Evolutionary conservation across 2,888 invertebrate species (phyloP).

Genomic region (Lypha dubia): DNA sequence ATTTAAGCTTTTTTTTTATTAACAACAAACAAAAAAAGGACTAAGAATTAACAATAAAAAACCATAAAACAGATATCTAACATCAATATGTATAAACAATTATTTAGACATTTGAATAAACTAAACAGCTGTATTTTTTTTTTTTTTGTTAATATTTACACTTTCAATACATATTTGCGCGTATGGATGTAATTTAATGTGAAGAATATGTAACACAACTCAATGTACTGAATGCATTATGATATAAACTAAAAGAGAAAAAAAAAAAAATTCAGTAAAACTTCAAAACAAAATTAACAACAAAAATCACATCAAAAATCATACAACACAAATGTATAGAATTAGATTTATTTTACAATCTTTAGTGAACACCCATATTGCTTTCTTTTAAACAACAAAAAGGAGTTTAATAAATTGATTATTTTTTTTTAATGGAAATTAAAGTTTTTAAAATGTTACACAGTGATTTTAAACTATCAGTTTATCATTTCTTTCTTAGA

Average conservation of each 20-base stretch:
- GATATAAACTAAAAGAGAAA: slow-evolving; percentile 26
- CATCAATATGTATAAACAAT: slow-evolving; percentile 42
- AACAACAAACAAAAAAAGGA: slow-evolving; percentile 22
- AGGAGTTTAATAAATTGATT: no score
- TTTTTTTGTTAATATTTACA: slow-evolving; percentile 49
- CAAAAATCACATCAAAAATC: slow-evolving; percentile 57
- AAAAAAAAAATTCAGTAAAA: slow-evolving; percentile 6
- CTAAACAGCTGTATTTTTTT: slow-evolving; percentile 20
- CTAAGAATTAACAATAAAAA: slow-evolving; percentile 3
- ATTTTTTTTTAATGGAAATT: no score
- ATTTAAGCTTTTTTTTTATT: not conserved
- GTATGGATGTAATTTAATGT: slow-evolving; percentile 5
- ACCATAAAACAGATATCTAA: slow-evolving; percentile 8
- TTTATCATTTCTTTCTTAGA: not conserved
- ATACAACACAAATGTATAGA: slow-evolving; percentile 51
- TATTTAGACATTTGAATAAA: slow-evolving; percentile 34
- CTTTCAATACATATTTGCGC: slow-evolving; percentile 20
- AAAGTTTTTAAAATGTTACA: not conserved
- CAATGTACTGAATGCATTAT: slow-evolving; percentile 13
- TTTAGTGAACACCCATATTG: slow-evolving; percentile 34
- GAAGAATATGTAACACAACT: slow-evolving; percentile 8
- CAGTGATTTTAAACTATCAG: slow-evolving; percentile 3
- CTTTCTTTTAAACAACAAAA: not conserved
- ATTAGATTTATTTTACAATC: slow-evolving; percentile 46
- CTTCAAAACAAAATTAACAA: slow-evolving; percentile 41